Percentiles rank a stretch among this genome's conserved stretches.
Evolutionary conservation across 2,888 invertebrate species (phyloP).

Genomic region (Gnatocerus cornutus): DNA sequence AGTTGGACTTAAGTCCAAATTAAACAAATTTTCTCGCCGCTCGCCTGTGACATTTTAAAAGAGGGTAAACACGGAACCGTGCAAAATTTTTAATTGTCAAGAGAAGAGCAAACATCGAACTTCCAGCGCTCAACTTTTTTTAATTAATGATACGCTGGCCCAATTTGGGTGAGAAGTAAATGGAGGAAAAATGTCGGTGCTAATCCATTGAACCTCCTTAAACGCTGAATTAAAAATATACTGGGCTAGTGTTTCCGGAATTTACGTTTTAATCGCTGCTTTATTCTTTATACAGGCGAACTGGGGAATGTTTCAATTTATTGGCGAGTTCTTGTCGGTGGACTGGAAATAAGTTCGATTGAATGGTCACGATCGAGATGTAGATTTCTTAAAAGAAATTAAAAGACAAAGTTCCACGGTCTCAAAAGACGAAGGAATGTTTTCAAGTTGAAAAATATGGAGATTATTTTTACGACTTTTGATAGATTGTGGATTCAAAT

Average conservation of each 20-base stretch:
- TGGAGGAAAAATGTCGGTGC: slow-evolving; percentile 14
- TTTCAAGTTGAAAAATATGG: too few species aligned
- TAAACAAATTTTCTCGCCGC: slow-evolving; percentile 34
- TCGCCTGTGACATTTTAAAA: slow-evolving; percentile 27
- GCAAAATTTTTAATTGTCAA: slow-evolving; percentile 22
- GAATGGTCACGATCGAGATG: slow-evolving; percentile 14
- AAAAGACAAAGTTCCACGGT: not conserved
- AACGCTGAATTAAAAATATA: slow-evolving; percentile 18
- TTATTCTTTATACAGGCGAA: slow-evolving; percentile 52
- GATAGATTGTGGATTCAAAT: too few species aligned
- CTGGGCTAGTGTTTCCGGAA: slow-evolving; percentile 35
- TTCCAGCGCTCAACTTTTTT: not conserved
- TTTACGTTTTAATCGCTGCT: slow-evolving; percentile 59
- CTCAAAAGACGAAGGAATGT: not conserved
- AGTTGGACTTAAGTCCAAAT: slow-evolving; percentile 31
- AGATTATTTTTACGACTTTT: too few species aligned
- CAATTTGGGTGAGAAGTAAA: slow-evolving; percentile 13
- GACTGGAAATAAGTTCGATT: slow-evolving; percentile 36
- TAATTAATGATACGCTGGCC: slow-evolving; percentile 6
- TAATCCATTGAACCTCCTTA: slow-evolving; percentile 9
- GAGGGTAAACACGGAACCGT: slow-evolving; percentile 28
- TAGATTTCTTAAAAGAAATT: slow-evolving; percentile 2
- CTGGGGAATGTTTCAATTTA: slow-evolving; percentile 54
- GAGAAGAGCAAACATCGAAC: not conserved
- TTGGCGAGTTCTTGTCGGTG: slow-evolving; percentile 12